phyloP scores from a whole-genome alignment of 2,888 invertebrate species.

The Drosophila barbarae region DNA sequence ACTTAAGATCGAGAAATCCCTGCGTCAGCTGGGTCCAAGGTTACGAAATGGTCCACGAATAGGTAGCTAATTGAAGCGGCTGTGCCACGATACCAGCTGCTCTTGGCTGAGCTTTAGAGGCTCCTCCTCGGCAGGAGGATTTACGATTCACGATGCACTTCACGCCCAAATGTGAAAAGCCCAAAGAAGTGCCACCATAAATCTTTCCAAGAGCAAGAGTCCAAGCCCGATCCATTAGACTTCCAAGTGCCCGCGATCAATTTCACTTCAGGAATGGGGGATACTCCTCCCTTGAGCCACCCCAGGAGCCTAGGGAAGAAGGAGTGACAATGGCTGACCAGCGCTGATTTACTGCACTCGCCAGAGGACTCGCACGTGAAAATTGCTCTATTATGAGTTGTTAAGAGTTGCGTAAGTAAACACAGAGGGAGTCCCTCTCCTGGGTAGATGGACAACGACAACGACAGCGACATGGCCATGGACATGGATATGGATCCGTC shows the following conservation, averaged over 20 bases:
- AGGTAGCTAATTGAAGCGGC: constrained; percentile 21
- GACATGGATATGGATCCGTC: constrained; percentile 40
- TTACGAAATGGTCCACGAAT: constrained; percentile 26
- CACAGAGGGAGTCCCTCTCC: constrained; percentile 40
- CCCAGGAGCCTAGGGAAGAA: constrained; percentile 35
- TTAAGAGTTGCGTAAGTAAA: constrained; percentile 76
- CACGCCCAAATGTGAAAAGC: constrained; percentile 45
- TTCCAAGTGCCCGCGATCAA: constrained; percentile 67
- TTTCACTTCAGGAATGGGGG: constrained; percentile 53
- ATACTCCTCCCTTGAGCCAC: constrained; percentile 18
- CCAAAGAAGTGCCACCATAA: constrained; percentile 52
- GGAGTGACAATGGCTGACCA: constrained; percentile 63
- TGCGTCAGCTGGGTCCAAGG: constrained; percentile 42
- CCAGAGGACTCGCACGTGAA: constrained; percentile 72
- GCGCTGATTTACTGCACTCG: constrained; percentile 60
- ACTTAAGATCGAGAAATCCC: constrained; percentile 37
- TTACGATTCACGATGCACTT: constrained; percentile 18
- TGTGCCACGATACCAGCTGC: constrained; percentile 22
- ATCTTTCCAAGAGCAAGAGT: constrained; percentile 39
- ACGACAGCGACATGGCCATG: constrained; percentile 29
- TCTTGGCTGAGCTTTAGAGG: constrained; percentile 15
- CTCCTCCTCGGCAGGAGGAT: background rate
- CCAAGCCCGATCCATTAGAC: constrained; percentile 46
- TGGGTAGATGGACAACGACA: constrained; percentile 38
- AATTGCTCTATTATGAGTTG: constrained; percentile 78